These are phyloP conservation scores for Cephus pygmeus DNA, from an alignment of 2,888 invertebrate species.

Conservation along the genomic window DNA sequence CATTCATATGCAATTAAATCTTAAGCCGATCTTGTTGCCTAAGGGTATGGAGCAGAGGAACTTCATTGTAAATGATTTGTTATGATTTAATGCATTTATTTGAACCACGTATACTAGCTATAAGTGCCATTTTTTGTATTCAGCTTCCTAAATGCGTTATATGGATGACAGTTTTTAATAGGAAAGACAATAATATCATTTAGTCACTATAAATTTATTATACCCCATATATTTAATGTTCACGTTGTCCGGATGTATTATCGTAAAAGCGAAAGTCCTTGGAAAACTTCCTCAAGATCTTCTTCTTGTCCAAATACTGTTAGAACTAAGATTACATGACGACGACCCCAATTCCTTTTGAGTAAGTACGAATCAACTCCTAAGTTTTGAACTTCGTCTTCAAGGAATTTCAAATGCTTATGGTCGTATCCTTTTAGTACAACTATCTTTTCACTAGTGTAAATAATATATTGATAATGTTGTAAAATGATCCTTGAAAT, in stretches of 20 bases:
- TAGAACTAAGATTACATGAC: slow-evolving; percentile 56
- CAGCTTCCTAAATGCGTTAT: not conserved
- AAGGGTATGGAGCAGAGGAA: not conserved
- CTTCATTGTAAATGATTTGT: not conserved
- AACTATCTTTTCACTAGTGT: slow-evolving; percentile 36
- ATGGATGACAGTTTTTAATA: not conserved
- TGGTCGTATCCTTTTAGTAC: slow-evolving; percentile 42
- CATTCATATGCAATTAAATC: not conserved
- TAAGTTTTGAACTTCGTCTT: slow-evolving; percentile 32
- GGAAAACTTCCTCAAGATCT: slow-evolving; percentile 64
- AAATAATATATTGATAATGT: not conserved
- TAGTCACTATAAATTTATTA: not conserved
- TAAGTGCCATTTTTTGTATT: not conserved
- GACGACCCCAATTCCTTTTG: slow-evolving; percentile 34
- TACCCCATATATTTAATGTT: not conserved
- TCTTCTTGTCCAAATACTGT: slow-evolving; percentile 67
- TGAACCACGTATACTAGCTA: not conserved
- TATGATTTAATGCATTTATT: not conserved
- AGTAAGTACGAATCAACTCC: slow-evolving; percentile 34
- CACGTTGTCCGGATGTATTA: slow-evolving; percentile 16
- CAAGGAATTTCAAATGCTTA: slow-evolving; percentile 44
- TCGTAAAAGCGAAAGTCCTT: slow-evolving; percentile 48
- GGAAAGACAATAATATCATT: not conserved
- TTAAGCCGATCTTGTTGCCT: not conserved
- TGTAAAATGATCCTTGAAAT: not conserved